These are phyloP conservation scores for Petromus typicus DNA, from an alignment of 2,113 vertebrate genomes.

Conservation along the genomic window DNA sequence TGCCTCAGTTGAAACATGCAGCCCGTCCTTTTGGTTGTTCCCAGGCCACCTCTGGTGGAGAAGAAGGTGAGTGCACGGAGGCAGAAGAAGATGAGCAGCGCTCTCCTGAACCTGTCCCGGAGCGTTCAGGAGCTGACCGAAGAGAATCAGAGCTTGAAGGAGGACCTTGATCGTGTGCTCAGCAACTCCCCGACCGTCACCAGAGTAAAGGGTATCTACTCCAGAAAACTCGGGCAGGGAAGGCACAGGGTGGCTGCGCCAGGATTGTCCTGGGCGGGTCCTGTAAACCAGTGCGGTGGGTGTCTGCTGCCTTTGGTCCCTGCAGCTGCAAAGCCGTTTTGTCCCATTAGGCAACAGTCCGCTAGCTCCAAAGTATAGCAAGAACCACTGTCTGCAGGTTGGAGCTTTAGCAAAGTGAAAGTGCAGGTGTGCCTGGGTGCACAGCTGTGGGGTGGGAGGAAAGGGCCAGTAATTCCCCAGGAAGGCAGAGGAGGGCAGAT, in stretches of 20 bases:
- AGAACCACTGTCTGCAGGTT: neutral
- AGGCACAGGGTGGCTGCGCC: neutral
- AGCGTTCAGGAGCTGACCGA: conserved; percentile 91
- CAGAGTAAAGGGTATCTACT: conserved; percentile 87
- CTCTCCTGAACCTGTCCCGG: conserved; percentile 90
- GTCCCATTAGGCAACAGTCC: neutral
- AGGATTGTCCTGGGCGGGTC: neutral
- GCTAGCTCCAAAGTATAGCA: neutral
- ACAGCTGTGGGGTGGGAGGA: neutral
- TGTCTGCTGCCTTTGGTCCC: neutral
- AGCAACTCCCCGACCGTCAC: conserved; percentile 82
- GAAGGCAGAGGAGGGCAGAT: neutral
- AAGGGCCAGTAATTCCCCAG: neutral
- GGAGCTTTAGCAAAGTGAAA: neutral
- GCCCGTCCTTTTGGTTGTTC: neutral
- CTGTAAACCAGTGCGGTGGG: neutral
- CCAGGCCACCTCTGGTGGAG: conserved; percentile 83
- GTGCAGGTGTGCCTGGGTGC: neutral
- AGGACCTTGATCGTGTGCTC: conserved; percentile 88
- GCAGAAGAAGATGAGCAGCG: conserved; percentile 89
- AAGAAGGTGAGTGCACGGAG: conserved; percentile 87
- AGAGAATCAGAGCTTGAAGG: conserved; percentile 91
- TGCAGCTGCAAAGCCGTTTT: neutral
- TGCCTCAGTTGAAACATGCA: fast-evolving
- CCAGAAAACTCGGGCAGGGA: neutral